These are phyloP conservation scores for Spinus olivaceus DNA, from an alignment of 2,797 vertebrate species.

Conservation along the genomic window DNA sequence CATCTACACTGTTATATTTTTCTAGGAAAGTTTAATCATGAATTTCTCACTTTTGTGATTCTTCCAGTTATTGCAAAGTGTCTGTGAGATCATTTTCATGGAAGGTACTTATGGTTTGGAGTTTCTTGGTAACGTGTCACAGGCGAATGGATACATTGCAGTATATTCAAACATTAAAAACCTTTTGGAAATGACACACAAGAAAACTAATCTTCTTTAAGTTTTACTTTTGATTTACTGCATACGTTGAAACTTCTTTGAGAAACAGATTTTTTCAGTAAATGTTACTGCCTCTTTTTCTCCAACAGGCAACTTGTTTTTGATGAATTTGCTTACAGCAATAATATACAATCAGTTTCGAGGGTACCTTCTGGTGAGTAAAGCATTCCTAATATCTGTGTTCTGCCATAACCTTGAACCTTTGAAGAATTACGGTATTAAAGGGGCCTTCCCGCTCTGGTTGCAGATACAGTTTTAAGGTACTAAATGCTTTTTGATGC, in stretches of 20 bases:
- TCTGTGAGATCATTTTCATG: background rate
- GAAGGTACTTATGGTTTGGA: background rate
- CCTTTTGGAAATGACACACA: background rate
- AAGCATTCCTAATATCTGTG: background rate
- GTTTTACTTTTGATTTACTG: background rate
- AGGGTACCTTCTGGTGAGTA: constrained; percentile 91
- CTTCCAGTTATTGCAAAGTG: background rate
- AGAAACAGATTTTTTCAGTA: background rate
- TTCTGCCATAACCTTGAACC: background rate
- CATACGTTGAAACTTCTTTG: background rate
- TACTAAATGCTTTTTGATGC: background rate
- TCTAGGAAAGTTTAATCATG: background rate
- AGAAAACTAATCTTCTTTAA: rapidly evolving
- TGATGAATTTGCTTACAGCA: constrained; percentile 96
- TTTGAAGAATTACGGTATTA: background rate
- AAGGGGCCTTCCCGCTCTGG: background rate
- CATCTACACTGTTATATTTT: background rate
- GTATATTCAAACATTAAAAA: background rate
- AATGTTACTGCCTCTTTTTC: background rate
- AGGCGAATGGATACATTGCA: background rate
- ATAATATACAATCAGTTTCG: constrained; percentile 98
- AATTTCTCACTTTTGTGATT: background rate
- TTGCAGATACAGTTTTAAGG: background rate
- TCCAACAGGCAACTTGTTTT: constrained; percentile 86
- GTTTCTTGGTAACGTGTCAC: background rate